These are phyloP conservation scores for Lasioglossum baleicum DNA, from an alignment of 1,140 invertebrate species.

Conservation along the genomic window DNA sequence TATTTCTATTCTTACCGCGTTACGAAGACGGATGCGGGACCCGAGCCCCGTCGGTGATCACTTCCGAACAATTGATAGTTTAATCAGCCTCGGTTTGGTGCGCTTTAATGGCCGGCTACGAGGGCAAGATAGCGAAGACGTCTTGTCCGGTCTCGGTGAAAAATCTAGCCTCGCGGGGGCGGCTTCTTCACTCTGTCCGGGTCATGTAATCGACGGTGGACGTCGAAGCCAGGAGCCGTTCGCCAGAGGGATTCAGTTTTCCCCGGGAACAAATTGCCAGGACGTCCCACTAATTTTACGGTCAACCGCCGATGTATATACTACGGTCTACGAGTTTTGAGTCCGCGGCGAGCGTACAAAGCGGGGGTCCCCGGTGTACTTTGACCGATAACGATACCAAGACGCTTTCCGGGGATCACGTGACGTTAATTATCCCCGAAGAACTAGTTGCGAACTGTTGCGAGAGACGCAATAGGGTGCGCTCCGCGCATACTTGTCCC, in stretches of 20 bases:
- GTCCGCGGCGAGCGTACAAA: constrained; percentile 61
- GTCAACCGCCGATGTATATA: constrained; percentile 67
- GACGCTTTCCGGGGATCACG: constrained; percentile 57
- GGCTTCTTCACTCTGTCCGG: neutral
- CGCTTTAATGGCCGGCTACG: constrained; percentile 36
- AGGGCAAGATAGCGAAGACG: constrained; percentile 18
- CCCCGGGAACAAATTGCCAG: constrained; percentile 44
- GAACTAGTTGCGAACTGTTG: constrained; percentile 57
- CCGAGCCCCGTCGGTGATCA: neutral
- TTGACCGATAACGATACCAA: constrained; percentile 72
- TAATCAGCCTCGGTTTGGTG: constrained; percentile 27
- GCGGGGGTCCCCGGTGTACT: constrained; percentile 63
- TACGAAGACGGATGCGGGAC: neutral
- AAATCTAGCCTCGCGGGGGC: neutral
- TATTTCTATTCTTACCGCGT: too few relatives aligned
- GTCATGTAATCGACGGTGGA: constrained; percentile 37
- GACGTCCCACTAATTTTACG: constrained; percentile 70
- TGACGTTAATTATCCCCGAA: constrained; percentile 65
- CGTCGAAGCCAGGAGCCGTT: constrained; percentile 21
- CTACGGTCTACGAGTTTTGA: constrained; percentile 54
- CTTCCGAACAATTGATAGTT: constrained; percentile 33
- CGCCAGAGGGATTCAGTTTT: constrained; percentile 41
- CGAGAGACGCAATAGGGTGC: constrained; percentile 26
- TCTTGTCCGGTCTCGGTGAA: constrained; percentile 14
- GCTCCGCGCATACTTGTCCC: constrained; percentile 35